These are phyloP conservation scores for Eublepharis macularius DNA, from an alignment of 2,113 vertebrate genomes.

Conservation along the genomic window DNA sequence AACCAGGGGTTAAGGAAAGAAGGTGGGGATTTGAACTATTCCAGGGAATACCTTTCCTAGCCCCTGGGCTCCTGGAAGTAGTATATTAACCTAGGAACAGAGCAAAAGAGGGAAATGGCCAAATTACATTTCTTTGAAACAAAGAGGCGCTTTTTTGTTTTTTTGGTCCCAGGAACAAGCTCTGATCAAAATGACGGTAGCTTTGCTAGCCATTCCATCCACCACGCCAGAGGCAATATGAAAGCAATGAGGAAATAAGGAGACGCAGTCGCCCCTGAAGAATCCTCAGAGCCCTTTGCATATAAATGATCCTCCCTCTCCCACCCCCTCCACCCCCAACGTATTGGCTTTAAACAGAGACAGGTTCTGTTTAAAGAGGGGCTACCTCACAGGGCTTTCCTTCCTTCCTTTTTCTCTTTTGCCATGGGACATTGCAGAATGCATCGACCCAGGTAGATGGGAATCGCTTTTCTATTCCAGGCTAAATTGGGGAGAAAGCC, in stretches of 20 bases:
- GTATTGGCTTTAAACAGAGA: slow-evolving; percentile 65
- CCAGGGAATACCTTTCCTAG: slow-evolving; percentile 77
- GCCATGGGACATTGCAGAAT: neutral
- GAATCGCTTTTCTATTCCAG: neutral
- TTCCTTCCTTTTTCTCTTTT: neutral
- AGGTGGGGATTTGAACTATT: slow-evolving; percentile 67
- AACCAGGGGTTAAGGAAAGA: slow-evolving; percentile 59
- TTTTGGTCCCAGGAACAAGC: slow-evolving; percentile 74
- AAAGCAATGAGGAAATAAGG: slow-evolving; percentile 72
- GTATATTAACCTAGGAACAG: slow-evolving; percentile 81
- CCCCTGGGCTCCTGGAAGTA: slow-evolving; percentile 78
- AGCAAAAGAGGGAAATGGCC: slow-evolving; percentile 77
- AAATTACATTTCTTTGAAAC: slow-evolving; percentile 84
- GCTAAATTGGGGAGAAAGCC: neutral
- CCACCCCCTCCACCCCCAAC: slow-evolving; percentile 57
- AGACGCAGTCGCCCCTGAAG: slow-evolving; percentile 66
- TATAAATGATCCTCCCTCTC: slow-evolving; percentile 74
- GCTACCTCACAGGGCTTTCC: neutral
- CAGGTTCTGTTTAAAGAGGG: slow-evolving; percentile 58
- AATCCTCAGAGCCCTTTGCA: slow-evolving; percentile 67
- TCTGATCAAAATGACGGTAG: slow-evolving; percentile 84
- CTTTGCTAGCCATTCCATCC: slow-evolving; percentile 77
- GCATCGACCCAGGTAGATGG: neutral
- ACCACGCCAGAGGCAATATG: slow-evolving; percentile 70
- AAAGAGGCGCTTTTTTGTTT: slow-evolving; percentile 78